Conservation (phyloP, 2,797 vertebrate genomes). For the Fundulus diaphanus region DNA sequence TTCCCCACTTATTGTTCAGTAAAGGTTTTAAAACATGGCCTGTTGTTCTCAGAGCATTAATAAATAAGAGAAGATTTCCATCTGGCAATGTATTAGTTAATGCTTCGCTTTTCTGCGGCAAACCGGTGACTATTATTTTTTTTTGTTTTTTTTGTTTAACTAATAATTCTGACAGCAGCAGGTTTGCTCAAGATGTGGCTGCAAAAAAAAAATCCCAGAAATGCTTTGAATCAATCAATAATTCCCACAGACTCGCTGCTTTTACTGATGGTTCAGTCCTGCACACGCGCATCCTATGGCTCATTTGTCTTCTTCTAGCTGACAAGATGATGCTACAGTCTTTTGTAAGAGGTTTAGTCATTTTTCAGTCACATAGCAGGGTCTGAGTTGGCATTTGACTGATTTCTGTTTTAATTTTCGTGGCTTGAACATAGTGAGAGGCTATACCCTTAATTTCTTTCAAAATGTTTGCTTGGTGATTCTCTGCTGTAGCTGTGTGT, state of each 20-base stretch:
- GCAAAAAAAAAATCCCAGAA: background rate
- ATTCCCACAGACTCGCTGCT: background rate
- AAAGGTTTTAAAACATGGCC: background rate
- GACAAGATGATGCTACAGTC: background rate
- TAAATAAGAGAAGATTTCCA: background rate
- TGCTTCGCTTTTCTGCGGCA: background rate
- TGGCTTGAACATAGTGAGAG: background rate
- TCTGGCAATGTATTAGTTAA: background rate
- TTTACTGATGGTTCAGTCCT: background rate
- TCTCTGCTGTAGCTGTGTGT: background rate
- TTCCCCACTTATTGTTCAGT: background rate
- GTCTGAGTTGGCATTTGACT: background rate
- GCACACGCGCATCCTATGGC: background rate
- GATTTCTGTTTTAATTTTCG: background rate
- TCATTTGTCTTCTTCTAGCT: background rate
- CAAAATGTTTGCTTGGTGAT: background rate
- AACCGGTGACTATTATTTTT: background rate
- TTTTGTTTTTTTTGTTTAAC: background rate
- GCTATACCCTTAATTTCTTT: background rate
- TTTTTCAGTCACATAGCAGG: background rate
- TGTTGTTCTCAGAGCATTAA: background rate
- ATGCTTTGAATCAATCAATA: slow-evolving; percentile 4
- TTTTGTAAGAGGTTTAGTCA: background rate
- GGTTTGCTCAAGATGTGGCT: background rate
- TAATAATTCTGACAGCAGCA: background rate